phyloP scores from a whole-genome alignment of 53 echinoderm and acorn worm genomes.

The Arbacia lixula region DNA sequence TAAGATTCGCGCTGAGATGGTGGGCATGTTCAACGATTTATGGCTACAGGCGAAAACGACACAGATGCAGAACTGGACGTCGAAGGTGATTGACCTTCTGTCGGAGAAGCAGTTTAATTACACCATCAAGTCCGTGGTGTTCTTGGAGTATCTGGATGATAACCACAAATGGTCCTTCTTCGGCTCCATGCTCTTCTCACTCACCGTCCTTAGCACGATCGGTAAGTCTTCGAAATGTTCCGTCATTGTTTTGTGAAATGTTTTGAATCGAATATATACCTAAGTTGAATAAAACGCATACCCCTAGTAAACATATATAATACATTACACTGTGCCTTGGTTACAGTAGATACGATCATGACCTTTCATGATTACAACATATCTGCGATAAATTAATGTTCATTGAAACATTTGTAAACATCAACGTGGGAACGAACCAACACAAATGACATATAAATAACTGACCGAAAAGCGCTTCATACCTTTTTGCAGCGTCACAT shows the following conservation, averaged over 20 bases:
- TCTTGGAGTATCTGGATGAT: conserved; percentile 70
- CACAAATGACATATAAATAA: too few species aligned
- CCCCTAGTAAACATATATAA: too few species aligned
- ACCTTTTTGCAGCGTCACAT: too few species aligned
- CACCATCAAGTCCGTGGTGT: conserved; percentile 52
- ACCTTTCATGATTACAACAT: too few species aligned
- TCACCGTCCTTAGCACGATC: conserved; percentile 95
- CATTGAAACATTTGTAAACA: too few species aligned
- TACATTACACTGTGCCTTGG: too few species aligned
- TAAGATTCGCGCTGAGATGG: conserved; percentile 63
- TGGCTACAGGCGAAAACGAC: conserved; percentile 32
- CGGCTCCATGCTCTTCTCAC: conserved; percentile 92
- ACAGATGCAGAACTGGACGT: conserved; percentile 70
- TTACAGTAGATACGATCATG: too few species aligned
- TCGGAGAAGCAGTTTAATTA: conserved; percentile 56
- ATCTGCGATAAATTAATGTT: too few species aligned
- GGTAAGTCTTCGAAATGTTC: conserved; percentile 94
- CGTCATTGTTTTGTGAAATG: background rate
- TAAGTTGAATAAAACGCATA: background rate
- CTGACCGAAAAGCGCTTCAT: too few species aligned
- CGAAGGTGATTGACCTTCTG: conserved; percentile 62
- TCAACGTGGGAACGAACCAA: too few species aligned
- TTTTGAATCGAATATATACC: background rate
- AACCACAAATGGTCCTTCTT: conserved; percentile 91
- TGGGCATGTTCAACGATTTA: conserved; percentile 63